Evolutionary conservation across 2,888 invertebrate species (phyloP).

Genomic region (Papilio protenor): DNA sequence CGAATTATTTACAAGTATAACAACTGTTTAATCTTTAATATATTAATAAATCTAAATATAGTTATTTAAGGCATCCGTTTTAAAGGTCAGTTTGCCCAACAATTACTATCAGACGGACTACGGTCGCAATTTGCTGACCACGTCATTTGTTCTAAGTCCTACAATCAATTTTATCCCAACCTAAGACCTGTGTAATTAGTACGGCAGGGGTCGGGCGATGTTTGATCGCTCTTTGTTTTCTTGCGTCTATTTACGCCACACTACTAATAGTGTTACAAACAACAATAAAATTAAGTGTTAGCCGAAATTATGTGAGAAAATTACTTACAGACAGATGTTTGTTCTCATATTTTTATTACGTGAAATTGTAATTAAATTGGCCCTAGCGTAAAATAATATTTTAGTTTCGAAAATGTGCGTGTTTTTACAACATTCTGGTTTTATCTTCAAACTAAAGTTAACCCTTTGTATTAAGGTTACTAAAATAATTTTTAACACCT

Average conservation of each 20-base stretch:
- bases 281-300: slow-evolving; percentile 1
- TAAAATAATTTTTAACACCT: no score
- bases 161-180: slow-evolving; percentile 40
- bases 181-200: slow-evolving; percentile 36
- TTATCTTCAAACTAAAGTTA: no score
- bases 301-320: not conserved
- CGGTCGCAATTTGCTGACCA: slow-evolving; percentile 40
- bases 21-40: not conserved
- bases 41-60: not conserved
- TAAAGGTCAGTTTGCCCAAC: slow-evolving; percentile 20
- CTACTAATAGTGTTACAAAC: slow-evolving; percentile 22
- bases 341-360: not conserved
- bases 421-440: not conserved
- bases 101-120: slow-evolving; percentile 40
- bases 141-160: slow-evolving; percentile 36
- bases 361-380: not conserved
- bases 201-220: slow-evolving; percentile 1
- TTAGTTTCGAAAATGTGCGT: not conserved
- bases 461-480: no score
- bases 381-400: not conserved
- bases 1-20: no score
- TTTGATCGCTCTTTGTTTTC: slow-evolving; percentile 19
- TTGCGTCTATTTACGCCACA: slow-evolving; percentile 11
- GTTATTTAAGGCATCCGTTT: slow-evolving; percentile 4
- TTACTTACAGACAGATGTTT: not conserved